Percentiles rank a stretch among this genome's conserved stretches.
Evolutionary conservation across 1,140 invertebrate genomes (phyloP).

Genomic region (Battus philenor): DNA sequence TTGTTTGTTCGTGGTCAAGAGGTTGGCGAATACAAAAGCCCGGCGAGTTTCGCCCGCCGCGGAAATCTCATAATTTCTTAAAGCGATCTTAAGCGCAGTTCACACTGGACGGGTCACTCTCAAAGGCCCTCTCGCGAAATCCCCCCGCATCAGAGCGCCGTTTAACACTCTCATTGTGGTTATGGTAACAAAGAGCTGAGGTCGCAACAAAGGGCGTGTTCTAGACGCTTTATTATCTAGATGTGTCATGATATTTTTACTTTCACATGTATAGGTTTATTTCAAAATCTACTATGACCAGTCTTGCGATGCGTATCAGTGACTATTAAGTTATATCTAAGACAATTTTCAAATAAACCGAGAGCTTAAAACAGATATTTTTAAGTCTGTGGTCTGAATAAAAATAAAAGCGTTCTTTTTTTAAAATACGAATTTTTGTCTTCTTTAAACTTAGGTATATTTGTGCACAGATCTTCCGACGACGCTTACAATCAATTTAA

Average conservation of each 20-base stretch:
- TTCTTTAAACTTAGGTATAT: no score
- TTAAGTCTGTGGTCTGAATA: not conserved
- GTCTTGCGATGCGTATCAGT: no score
- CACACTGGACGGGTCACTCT: slow-evolving; percentile 33
- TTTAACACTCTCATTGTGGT: slow-evolving; percentile 53
- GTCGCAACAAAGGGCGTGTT: slow-evolving; percentile 28
- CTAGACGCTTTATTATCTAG: slow-evolving; percentile 20
- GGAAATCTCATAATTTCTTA: slow-evolving; percentile 32
- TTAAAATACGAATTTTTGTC: no score
- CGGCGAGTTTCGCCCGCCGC: slow-evolving; percentile 9
- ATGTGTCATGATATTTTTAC: slow-evolving; percentile 10
- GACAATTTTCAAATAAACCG: not conserved
- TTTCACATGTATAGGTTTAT: no score
- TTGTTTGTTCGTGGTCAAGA: not conserved
- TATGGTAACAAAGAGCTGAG: slow-evolving; percentile 36
- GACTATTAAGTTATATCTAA: not conserved
- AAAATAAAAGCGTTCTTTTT: no score
- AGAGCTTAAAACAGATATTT: not conserved
- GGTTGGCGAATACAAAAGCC: slow-evolving; percentile 1
- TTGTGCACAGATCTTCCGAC: no score
- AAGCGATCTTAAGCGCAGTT: slow-evolving; percentile 18
- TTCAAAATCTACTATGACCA: no score
- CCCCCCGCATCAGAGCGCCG: slow-evolving; percentile 26
- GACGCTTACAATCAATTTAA: no score
- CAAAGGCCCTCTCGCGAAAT: slow-evolving; percentile 31